phyloP scores from a whole-genome alignment of 1,140 invertebrate genomes.

The Ceratosolen fusciceps region DNA sequence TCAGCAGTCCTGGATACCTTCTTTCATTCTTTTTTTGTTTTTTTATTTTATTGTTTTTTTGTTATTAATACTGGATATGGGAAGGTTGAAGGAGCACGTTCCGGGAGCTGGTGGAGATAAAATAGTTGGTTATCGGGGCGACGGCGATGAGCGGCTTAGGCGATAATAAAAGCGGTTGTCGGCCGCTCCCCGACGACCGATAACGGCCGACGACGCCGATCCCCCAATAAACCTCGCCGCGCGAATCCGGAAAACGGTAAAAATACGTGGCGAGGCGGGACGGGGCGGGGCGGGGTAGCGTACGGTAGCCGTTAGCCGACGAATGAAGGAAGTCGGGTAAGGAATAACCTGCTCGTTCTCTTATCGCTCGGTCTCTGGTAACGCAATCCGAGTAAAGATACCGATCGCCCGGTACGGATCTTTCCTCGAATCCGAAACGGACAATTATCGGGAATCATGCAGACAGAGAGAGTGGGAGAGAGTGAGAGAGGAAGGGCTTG shows the following conservation, averaged over 20 bases:
- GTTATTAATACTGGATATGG: too few relatives aligned
- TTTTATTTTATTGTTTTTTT: too few relatives aligned
- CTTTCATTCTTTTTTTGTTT: too few relatives aligned
- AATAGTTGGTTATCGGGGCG: background rate
- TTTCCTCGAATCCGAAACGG: background rate
- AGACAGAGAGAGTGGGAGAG: background rate
- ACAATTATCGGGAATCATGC: slow-evolving; percentile 8
- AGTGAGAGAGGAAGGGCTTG: background rate
- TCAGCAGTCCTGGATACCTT: background rate
- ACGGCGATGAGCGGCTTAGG: background rate
- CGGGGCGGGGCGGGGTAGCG: background rate
- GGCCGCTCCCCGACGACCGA: too few relatives aligned
- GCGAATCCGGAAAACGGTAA: background rate
- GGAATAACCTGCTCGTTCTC: background rate
- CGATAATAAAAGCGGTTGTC: background rate
- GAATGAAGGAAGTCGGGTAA: background rate
- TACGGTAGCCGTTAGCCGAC: background rate
- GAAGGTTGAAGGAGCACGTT: background rate
- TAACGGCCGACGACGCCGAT: background rate
- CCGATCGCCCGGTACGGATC: background rate
- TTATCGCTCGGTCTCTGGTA: background rate
- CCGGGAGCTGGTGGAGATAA: background rate
- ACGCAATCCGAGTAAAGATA: background rate
- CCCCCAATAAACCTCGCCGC: background rate
- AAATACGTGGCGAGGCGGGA: too few relatives aligned